Percentiles rank a stretch among this genome's conserved stretches.
Evolutionary conservation across 2,888 invertebrate species (phyloP).

Genomic region (Lochmaea crataegi): DNA sequence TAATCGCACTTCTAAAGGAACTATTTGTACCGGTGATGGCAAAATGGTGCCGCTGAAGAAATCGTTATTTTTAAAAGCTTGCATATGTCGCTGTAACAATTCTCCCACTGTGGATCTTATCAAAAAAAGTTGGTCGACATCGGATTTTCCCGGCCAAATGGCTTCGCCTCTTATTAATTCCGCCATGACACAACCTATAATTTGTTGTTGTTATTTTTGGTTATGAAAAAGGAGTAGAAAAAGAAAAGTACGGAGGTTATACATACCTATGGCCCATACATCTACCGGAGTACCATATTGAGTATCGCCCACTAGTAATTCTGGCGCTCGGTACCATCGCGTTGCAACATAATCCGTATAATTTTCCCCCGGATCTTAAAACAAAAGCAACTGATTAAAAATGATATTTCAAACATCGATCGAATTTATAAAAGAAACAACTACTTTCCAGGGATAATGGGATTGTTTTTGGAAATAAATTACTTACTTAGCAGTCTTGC

Average conservation of each 20-base stretch:
- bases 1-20: slow-evolving; percentile 88
- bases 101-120: slow-evolving; percentile 96
- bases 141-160: slow-evolving; percentile 98
- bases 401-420: not conserved
- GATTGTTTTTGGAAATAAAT: not conserved
- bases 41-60: slow-evolving; percentile 91
- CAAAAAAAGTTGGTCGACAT: slow-evolving; percentile 96
- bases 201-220: not conserved
- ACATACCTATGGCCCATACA: slow-evolving; percentile 95
- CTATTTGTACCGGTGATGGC: slow-evolving; percentile 89
- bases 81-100: slow-evolving; percentile 92
- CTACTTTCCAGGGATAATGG: not conserved
- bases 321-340: slow-evolving; percentile 98
- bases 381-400: slow-evolving; percentile 1
- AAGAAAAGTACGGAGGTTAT: slow-evolving; percentile 29
- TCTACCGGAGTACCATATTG: slow-evolving; percentile 93
- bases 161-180: slow-evolving; percentile 91
- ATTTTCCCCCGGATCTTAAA: slow-evolving; percentile 90
- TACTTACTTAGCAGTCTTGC: slow-evolving; percentile 90
- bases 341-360: slow-evolving; percentile 99
- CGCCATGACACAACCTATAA: slow-evolving; percentile 84
- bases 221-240: not conserved
- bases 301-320: slow-evolving; percentile 96
- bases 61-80: slow-evolving; percentile 95
- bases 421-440: not conserved